These are phyloP conservation scores for Steinernema khuongi DNA, from an alignment of 1,140 invertebrate genomes.

Conservation along the genomic window DNA sequence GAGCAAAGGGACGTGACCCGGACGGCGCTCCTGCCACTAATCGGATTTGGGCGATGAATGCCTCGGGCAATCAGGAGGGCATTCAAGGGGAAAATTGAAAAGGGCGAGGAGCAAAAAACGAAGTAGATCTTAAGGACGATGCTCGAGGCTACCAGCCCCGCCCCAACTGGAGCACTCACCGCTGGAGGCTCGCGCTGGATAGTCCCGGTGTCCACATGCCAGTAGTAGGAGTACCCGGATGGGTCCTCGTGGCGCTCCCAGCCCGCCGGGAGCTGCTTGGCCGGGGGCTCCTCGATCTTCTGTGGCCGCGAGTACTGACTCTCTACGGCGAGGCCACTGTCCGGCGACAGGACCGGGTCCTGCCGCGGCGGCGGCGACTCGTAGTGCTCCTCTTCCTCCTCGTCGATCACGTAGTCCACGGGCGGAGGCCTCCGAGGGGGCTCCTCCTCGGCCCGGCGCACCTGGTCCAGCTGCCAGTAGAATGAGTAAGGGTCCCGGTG, in stretches of 20 bases:
- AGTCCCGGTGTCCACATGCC: conserved; percentile 95
- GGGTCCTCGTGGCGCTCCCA: conserved; percentile 58
- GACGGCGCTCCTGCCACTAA: not conserved
- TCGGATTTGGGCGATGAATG: not conserved
- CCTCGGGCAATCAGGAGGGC: not conserved
- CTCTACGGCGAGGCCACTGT: conserved; percentile 56
- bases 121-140: not conserved
- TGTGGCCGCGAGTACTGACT: conserved; percentile 50
- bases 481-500: conserved; percentile 58
- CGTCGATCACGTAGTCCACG: conserved; percentile 47
- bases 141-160: too few relatives aligned
- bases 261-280: conserved; percentile 44
- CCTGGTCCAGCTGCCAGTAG: conserved; percentile 58
- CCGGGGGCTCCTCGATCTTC: conserved; percentile 27
- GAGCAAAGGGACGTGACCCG: not conserved
- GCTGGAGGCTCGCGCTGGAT: conserved; percentile 79
- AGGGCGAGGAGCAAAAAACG: not conserved
- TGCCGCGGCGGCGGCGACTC: conserved; percentile 9
- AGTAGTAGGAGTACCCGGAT: conserved; percentile 72
- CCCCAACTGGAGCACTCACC: conserved; percentile 11
- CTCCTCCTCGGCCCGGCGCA: conserved; percentile 39
- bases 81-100: not conserved
- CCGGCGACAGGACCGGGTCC: conserved; percentile 45
- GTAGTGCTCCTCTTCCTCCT: conserved; percentile 37
- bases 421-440: conserved; percentile 37